These are phyloP conservation scores for Erinaceus europaeus DNA, from an alignment of 2,113 vertebrate genomes.

Conservation along the genomic window DNA sequence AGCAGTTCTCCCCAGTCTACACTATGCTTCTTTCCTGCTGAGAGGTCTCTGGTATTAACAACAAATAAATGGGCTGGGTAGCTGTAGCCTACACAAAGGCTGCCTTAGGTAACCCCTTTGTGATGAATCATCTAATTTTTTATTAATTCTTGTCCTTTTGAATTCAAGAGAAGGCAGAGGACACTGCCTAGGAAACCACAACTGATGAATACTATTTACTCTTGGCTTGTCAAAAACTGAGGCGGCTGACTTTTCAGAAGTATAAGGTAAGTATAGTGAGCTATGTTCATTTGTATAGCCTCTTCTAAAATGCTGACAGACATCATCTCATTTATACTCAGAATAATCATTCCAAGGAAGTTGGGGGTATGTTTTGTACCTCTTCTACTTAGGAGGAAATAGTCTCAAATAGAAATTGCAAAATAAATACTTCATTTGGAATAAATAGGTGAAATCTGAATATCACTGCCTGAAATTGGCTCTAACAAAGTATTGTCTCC, in stretches of 20 bases:
- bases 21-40: neutral
- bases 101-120: constrained; percentile 48
- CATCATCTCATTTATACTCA: neutral
- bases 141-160: constrained; percentile 68
- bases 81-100: constrained; percentile 54
- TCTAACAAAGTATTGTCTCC: too few relatives aligned
- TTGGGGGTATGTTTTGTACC: neutral
- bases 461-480: too few relatives aligned
- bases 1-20: constrained; percentile 29
- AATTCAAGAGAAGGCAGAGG: constrained; percentile 54
- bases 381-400: constrained; percentile 4
- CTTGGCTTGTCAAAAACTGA: neutral
- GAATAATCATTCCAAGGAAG: neutral
- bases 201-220: neutral
- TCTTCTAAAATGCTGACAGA: neutral
- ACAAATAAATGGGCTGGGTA: constrained; percentile 60
- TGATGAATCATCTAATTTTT: constrained; percentile 65
- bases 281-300: neutral
- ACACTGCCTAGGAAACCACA: neutral
- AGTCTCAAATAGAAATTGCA: neutral
- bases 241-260: neutral
- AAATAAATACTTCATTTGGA: constrained; percentile 32
- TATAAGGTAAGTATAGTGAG: neutral
- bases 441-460: neutral
- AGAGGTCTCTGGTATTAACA: constrained; percentile 55